Percentiles rank a stretch among this genome's conserved stretches.
Conservation (phyloP, 2,113 vertebrate genomes). For the Tonatia bakeri region DNA sequence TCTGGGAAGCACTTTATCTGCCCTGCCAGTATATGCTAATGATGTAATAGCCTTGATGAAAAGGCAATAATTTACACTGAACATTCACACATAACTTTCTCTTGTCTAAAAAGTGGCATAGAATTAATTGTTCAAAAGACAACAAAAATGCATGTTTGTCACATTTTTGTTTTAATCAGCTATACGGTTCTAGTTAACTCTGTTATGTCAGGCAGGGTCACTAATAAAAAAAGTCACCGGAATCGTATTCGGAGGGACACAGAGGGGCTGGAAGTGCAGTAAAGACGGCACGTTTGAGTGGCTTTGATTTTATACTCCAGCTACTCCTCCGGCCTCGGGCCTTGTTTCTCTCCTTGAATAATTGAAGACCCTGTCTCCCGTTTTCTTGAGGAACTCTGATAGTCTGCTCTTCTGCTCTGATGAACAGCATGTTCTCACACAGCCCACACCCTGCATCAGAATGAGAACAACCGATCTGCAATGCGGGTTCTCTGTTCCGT, state of each 20-base stretch:
- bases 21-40: background rate
- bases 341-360: conserved; percentile 32
- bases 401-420: background rate
- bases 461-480: fast-evolving
- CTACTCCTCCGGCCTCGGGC: background rate
- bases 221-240: background rate
- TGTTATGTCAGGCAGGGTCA: background rate
- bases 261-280: background rate
- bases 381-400: background rate
- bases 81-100: background rate
- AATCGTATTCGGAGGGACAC: background rate
- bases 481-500: fast-evolving
- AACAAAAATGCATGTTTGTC: background rate
- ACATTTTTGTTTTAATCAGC: background rate
- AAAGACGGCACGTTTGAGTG: background rate
- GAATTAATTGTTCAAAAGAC: background rate
- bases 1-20: no score
- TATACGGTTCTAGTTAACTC: background rate
- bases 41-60: background rate
- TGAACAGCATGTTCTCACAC: background rate
- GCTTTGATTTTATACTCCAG: conserved; percentile 2
- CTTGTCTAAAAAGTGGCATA: background rate
- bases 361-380: background rate
- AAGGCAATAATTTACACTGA: background rate
- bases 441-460: background rate